Conservation (phyloP, 1,140 invertebrate species). For the Scaptomyza hsui region DNA sequence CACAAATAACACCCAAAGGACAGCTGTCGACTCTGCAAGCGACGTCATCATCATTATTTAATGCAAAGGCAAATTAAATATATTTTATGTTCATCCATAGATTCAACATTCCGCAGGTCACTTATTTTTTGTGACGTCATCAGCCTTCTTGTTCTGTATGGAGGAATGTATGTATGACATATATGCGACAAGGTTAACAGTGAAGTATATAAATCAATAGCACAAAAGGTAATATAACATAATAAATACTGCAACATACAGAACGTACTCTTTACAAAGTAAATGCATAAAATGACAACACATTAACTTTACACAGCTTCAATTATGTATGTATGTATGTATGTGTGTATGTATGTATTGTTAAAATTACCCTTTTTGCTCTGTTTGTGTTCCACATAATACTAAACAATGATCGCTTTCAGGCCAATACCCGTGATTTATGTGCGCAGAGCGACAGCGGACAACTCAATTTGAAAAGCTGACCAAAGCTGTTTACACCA, state of each 20-base stretch:
- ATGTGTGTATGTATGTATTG: neutral
- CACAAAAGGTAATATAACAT: too few species aligned
- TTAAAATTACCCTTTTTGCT: neutral
- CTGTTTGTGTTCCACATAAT: neutral
- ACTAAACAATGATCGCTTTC: neutral
- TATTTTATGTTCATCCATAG: too few species aligned
- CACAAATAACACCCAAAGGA: conserved; percentile 68
- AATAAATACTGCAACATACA: too few species aligned
- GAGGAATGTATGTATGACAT: too few species aligned
- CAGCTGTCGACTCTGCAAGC: conserved; percentile 53
- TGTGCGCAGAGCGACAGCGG: conserved; percentile 19
- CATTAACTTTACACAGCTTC: too few species aligned
- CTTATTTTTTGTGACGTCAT: too few species aligned
- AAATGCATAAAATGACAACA: conserved; percentile 12
- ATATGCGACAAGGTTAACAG: too few species aligned
- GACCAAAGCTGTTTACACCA: conserved; percentile 73
- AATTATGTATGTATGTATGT: neutral
- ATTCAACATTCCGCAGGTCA: too few species aligned
- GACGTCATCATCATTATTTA: conserved; percentile 18
- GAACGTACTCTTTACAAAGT: neutral
- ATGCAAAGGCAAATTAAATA: too few species aligned
- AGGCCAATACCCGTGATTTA: conserved; percentile 40
- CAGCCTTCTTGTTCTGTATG: too few species aligned
- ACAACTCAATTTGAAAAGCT: conserved; percentile 57
- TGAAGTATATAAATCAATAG: too few species aligned